Base-by-base conservation (phyloP, 2,113 vertebrate species). In the Myotis lucifugus region DNA sequence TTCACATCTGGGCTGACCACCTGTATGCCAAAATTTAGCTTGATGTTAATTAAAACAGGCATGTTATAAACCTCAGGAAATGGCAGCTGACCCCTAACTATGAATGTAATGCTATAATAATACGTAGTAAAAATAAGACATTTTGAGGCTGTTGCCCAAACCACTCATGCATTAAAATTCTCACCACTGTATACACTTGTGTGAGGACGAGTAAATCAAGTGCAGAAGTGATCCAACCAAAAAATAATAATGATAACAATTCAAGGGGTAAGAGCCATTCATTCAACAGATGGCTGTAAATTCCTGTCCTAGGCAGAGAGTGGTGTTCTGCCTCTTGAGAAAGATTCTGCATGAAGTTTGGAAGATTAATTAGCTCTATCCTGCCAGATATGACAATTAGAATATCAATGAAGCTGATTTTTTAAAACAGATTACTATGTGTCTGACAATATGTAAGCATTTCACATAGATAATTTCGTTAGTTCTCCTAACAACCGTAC, bases 41-140 rank as follows among this genome's bases (percentile, higher is more conserved):
- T 98, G 98, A 98, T 98, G 98, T 98, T 98, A 98, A 98, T 98
- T 98, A 98, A 98, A 98, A 98, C 98, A 98, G 98, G 98, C 98
- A 98, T 98, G 98, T 98, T 98, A 98, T 98, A 98, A 98, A 98
- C 98, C 98, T 98, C 98, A 98, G 98, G 98, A 98, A 98, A 98
- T 98, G 98, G 98, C 98, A 98, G 98, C 98, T 98, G 98, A 98
- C 98, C 98, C 97, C 97, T 98, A 98, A 98, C 98, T 98, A 98
- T 98, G 98, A 98, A 98, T 98, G 98, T 98, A 98, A 98, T 97
- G 97, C 98, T 98, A 97, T 98, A 98, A 98, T 98, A 98, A 98
- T 98, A 98, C 72, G 40, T 97, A 98, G 97, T 98, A 98, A 98
- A 98, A 98, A 96, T 93, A 98, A 98, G 97, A 88, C 96, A 97